Conservation (phyloP, 2,797 vertebrate genomes). For the Syngnathus rostellatus region DNA sequence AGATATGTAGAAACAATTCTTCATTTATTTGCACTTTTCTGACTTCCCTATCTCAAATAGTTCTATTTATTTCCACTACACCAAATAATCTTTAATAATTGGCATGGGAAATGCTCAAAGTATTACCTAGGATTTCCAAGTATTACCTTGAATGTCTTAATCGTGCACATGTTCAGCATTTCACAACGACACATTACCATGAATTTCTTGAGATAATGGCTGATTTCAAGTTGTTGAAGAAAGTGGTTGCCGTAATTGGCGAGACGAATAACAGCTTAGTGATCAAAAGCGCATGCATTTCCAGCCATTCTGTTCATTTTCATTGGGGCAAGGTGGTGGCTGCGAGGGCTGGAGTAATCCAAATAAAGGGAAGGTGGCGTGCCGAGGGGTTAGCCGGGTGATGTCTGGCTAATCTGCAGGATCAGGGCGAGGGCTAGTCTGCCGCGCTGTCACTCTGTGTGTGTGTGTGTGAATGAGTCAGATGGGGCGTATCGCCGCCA, state of each 20-base stretch:
- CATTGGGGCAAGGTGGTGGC: not conserved
- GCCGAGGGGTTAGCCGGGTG: slow-evolving; percentile 29
- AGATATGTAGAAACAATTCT: not conserved
- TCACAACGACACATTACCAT: not conserved
- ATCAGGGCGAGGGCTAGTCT: slow-evolving; percentile 21
- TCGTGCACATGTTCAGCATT: not conserved
- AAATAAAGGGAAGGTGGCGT: slow-evolving; percentile 22
- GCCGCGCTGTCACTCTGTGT: slow-evolving; percentile 46
- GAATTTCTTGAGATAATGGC: not conserved
- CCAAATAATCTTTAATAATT: too few species aligned
- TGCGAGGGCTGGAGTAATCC: slow-evolving; percentile 17
- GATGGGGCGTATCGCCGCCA: slow-evolving; percentile 49
- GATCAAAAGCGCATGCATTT: not conserved
- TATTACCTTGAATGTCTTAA: not conserved
- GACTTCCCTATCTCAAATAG: too few species aligned
- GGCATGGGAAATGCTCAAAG: too few species aligned
- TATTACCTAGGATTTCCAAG: too few species aligned
- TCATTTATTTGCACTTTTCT: too few species aligned
- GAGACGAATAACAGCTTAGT: not conserved
- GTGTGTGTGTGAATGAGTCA: slow-evolving; percentile 55
- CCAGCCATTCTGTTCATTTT: not conserved
- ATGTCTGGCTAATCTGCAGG: slow-evolving; percentile 34
- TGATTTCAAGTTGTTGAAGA: not conserved
- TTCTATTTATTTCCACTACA: too few species aligned
- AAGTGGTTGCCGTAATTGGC: not conserved